These are phyloP conservation scores for Nasonovia ribisnigri DNA, from an alignment of 2,888 invertebrate genomes.

Conservation along the genomic window DNA sequence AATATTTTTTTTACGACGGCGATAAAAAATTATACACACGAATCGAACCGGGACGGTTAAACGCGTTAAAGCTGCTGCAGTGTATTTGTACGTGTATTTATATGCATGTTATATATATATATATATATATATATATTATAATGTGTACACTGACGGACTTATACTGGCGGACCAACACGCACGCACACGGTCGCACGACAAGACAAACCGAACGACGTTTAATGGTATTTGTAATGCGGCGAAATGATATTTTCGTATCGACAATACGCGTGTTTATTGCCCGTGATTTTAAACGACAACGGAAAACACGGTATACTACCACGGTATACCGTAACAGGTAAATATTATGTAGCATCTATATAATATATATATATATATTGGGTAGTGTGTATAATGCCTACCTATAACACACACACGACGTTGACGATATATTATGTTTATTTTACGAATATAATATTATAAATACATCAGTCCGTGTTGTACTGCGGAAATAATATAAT, in stretches of 20 bases:
- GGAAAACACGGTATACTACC: not conserved
- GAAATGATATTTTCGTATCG: slow-evolving; percentile 55
- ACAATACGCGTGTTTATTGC: slow-evolving; percentile 58
- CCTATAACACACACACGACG: not conserved
- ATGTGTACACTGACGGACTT: not conserved
- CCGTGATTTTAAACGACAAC: slow-evolving; percentile 42
- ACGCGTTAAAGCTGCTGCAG: slow-evolving; percentile 1
- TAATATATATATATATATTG: too few species aligned
- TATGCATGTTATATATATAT: not conserved
- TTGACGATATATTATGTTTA: slow-evolving; percentile 15
- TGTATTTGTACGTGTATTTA: not conserved
- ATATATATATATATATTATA: not conserved
- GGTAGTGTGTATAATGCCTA: not conserved
- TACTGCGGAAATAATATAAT: not conserved
- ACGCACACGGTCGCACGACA: not conserved
- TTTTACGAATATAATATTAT: slow-evolving; percentile 23
- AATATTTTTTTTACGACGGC: slow-evolving; percentile 50
- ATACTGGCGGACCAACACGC: not conserved
- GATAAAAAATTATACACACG: slow-evolving; percentile 46
- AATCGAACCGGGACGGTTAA: slow-evolving; percentile 16
- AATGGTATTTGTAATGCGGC: slow-evolving; percentile 35
- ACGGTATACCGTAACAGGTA: not conserved
- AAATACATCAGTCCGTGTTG: not conserved
- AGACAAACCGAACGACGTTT: slow-evolving; percentile 43
- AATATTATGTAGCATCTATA: too few species aligned